Conservation (phyloP, 2,797 vertebrate genomes). For the Clarias fuscus region DNA sequence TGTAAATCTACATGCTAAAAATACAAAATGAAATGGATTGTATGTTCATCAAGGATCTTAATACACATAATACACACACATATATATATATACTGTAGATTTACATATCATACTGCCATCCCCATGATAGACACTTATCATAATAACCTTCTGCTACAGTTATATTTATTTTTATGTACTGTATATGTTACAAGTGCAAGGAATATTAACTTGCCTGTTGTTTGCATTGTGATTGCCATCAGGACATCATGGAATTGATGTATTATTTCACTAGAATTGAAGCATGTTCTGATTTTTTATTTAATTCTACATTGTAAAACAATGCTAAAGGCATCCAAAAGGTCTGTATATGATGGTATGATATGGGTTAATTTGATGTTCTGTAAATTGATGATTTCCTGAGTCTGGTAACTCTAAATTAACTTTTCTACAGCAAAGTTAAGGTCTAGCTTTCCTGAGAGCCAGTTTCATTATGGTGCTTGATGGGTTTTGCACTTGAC, state of each 20-base stretch:
- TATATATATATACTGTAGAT: no score
- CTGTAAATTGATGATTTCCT: no score
- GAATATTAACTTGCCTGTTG: background rate
- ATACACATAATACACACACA: background rate
- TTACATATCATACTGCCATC: background rate
- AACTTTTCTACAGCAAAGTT: no score
- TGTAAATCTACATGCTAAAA: background rate
- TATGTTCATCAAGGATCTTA: background rate
- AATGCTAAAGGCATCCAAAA: no score
- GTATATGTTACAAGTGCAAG: background rate
- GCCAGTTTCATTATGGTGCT: no score
- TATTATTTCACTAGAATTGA: background rate
- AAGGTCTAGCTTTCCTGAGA: no score
- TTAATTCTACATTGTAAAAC: no score
- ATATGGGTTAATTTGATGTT: no score
- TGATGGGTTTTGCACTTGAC: no score
- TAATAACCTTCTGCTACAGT: background rate
- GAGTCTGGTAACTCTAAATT: no score
- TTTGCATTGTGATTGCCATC: background rate
- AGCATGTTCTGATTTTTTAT: no score
- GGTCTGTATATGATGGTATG: no score
- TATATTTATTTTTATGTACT: background rate
- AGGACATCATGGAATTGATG: background rate
- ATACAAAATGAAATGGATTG: background rate
- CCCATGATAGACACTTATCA: background rate